Evolutionary conservation across 2,888 invertebrate species (phyloP).

Genomic region (Oscheius sp.): DNA sequence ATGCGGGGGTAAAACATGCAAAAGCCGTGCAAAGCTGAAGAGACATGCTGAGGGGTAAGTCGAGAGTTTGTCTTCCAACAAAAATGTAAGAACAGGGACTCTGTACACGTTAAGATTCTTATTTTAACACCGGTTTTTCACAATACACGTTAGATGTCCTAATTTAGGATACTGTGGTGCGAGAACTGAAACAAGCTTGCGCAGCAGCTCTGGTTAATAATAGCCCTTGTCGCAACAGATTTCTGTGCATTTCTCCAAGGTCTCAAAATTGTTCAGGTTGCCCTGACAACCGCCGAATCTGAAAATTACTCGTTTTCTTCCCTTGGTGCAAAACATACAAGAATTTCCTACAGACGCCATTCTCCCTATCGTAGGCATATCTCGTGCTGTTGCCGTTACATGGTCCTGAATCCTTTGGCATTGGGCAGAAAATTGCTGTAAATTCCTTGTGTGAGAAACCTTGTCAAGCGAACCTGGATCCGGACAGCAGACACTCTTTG

Average conservation of each 20-base stretch:
- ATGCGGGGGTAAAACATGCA: neutral
- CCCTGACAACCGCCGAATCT: constrained; percentile 70
- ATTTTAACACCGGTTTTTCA: constrained; percentile 34
- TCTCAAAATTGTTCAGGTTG: constrained; percentile 68
- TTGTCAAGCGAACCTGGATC: constrained; percentile 61
- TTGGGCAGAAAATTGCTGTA: constrained; percentile 64
- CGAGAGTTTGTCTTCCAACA: neutral
- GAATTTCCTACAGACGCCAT: constrained; percentile 59
- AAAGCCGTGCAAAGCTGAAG: constrained; percentile 33
- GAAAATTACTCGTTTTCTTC: constrained; percentile 38
- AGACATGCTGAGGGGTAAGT: constrained; percentile 20
- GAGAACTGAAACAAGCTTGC: constrained; percentile 21
- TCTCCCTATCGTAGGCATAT: constrained; percentile 61
- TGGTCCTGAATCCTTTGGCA: constrained; percentile 63
- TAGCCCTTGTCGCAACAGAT: constrained; percentile 69
- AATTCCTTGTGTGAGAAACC: neutral
- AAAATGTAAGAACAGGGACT: constrained; percentile 16
- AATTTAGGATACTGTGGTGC: constrained; percentile 36
- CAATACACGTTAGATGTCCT: constrained; percentile 36
- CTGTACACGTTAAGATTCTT: constrained; percentile 15
- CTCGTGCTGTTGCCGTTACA: constrained; percentile 56
- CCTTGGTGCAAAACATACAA: constrained; percentile 38
- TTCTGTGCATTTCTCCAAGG: constrained; percentile 67
- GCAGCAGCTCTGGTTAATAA: constrained; percentile 21
- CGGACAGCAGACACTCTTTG: constrained; percentile 67